Base-by-base conservation (phyloP, 2,888 invertebrate species). In the Apamea epomidion region DNA sequence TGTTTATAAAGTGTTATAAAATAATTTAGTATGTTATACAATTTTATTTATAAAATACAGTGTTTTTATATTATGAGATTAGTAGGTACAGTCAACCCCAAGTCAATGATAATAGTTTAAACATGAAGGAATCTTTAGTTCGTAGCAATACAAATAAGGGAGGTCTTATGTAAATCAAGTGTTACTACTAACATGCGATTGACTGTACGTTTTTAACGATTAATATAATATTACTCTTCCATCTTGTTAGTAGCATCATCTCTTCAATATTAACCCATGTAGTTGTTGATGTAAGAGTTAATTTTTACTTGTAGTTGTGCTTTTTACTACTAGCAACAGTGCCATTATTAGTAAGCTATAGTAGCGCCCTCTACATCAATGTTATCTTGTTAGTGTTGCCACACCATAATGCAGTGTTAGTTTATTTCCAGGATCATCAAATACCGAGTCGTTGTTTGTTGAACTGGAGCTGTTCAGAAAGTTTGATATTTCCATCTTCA, bases 361-460 rank as follows among this genome's bases (percentile, higher is more conserved):
- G n/a, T 21, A 16, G 51, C n/a, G 42, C 68, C 21, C 78, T 62
- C 84, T 45, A 37, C 60, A 54, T 78, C 25, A 37, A 29, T 45
- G 4, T 62, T 32, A 70, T 62, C 62, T 70, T 69, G 48, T 85
- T 85, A 85, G 54, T 85, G 18, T 74, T 65, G 76, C 54, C 68
- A 80, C 54, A n/a, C 4, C 18, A 74, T 62, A 68, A 54, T n/a
- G 16, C 37, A 68, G 14, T 48, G 51, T 81, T 74, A 76, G 45
- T 80, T 45, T 6, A 54, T 48, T 81, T 45, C 16, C 12, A 45
- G 21, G 10, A 67, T 18, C 18, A 64, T 65, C 1, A 54, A 77
- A 84, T 96, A 97, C 97, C 97, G 97, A 97, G 85, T 97, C 97
- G 81, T 96, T 94, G 90, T 95, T 97, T 18, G 90, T 88, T 51